Percentiles rank a stretch among this genome's conserved stretches.
Conservation (phyloP, 2,888 invertebrate species). For the Mycalesis mineus region DNA sequence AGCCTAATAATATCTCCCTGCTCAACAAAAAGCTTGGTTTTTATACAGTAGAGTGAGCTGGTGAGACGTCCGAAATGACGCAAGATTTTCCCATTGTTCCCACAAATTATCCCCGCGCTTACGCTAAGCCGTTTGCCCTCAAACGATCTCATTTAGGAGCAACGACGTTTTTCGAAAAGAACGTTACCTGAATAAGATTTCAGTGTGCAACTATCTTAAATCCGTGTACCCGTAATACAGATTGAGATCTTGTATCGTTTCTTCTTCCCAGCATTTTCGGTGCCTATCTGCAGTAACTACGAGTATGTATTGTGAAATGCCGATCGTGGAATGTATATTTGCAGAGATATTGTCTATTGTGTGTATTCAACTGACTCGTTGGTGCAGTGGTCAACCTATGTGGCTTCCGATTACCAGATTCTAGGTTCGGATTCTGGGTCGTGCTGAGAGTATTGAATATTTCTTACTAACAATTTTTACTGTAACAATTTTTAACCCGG, state of each 20-base stretch:
- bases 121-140: slow-evolving; percentile 9
- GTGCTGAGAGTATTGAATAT: too few species aligned
- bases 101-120: slow-evolving; percentile 21
- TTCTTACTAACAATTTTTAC: too few species aligned
- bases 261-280: neutral
- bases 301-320: too few species aligned
- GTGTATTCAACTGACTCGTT: too few species aligned
- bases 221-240: slow-evolving; percentile 3
- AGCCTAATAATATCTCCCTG: neutral
- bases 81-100: slow-evolving; percentile 24
- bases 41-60: slow-evolving; percentile 10
- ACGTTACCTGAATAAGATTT: slow-evolving; percentile 9
- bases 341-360: too few species aligned
- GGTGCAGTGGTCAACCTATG: too few species aligned
- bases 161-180: slow-evolving; percentile 14
- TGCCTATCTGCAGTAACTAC: neutral
- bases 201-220: slow-evolving; percentile 1
- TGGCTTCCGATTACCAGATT: too few species aligned
- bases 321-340: too few species aligned
- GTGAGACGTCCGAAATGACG: neutral
- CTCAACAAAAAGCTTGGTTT: neutral
- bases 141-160: slow-evolving; percentile 18
- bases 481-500: too few species aligned
- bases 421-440: too few species aligned
- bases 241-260: slow-evolving; percentile 9